These are phyloP conservation scores for Acanthosepion pharaonis DNA, from an alignment of 2,888 invertebrate genomes.

Conservation along the genomic window DNA sequence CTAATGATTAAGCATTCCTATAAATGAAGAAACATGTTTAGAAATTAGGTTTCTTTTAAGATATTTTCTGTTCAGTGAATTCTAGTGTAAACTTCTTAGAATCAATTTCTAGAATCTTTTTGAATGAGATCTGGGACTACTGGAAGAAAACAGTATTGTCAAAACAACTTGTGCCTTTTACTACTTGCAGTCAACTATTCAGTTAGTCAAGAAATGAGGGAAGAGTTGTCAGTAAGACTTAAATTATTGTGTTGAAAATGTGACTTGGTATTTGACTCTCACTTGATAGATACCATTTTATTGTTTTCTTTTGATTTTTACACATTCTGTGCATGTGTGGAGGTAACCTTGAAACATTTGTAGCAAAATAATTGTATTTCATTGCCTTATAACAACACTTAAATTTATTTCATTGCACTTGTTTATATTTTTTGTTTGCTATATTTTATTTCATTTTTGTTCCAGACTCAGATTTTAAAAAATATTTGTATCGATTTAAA, in stretches of 20 bases:
- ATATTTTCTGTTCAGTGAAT: background rate
- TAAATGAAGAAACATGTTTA: background rate
- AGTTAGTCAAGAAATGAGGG: background rate
- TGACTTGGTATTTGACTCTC: background rate
- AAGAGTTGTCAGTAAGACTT: background rate
- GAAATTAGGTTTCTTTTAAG: background rate
- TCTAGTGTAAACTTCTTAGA: background rate
- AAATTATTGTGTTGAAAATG: background rate
- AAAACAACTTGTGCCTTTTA: background rate
- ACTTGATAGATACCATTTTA: background rate
- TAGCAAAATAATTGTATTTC: background rate
- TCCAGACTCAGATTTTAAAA: background rate
- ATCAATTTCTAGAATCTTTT: background rate
- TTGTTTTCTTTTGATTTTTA: background rate
- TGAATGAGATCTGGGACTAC: background rate
- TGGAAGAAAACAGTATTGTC: background rate
- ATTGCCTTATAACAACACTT: background rate
- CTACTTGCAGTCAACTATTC: background rate
- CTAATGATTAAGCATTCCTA: background rate
- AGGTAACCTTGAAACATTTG: background rate
- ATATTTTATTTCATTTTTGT: background rate
- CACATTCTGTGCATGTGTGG: background rate
- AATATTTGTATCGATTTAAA: background rate
- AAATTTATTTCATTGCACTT: background rate
- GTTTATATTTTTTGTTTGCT: background rate